Evolutionary conservation across 2,888 invertebrate species (phyloP), one percentile per base, ranked within the genome.

Genomic region (Pinctada fucata): DNA sequence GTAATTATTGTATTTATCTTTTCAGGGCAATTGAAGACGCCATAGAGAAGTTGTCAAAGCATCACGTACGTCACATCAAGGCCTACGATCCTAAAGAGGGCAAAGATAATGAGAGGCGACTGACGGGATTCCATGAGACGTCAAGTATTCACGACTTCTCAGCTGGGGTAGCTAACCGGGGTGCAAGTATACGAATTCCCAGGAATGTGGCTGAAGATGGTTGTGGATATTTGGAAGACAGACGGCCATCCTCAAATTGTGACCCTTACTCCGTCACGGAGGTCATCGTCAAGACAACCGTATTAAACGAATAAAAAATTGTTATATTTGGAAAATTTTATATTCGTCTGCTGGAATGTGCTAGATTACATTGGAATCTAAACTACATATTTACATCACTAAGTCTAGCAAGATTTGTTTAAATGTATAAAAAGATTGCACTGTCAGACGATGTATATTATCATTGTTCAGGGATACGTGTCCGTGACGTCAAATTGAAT

Each of bases 91-190:
- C 98, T 10, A 96, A 97, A 84, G 96, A 97, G 90, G 99, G 99
- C 79, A 96, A 96, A 92, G 99, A 99, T 94, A 99, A 99, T 93
- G 97, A 97, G 92, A 95, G 99, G 82, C 95, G 99, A 83, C 94
- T 99, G 82, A 99, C 92, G 5, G 99, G 99, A 79, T 95, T 95
- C 87, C 98, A 97, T 92, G 99, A 99, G 93, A 99, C 99, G 2
- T 97, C 98, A 90, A 97, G 96, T 88, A 99, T 99, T 92, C 96
- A 97, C 92, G 97, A 99, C 93, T 99, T 99, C 93, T 97, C 97
- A 87, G 96, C 97, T 74, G 93, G 95, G 75, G 97, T 98, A 3
- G 99, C 98, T 63, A 97, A 97, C 93, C 96, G 98, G 84, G 97
- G 96, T 71, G 96, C 96, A 93, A 97, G 97, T 92, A 97, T 99